Evolutionary conservation across 1,140 invertebrate species (phyloP).

Genomic region (Nasonia longicornis): DNA sequence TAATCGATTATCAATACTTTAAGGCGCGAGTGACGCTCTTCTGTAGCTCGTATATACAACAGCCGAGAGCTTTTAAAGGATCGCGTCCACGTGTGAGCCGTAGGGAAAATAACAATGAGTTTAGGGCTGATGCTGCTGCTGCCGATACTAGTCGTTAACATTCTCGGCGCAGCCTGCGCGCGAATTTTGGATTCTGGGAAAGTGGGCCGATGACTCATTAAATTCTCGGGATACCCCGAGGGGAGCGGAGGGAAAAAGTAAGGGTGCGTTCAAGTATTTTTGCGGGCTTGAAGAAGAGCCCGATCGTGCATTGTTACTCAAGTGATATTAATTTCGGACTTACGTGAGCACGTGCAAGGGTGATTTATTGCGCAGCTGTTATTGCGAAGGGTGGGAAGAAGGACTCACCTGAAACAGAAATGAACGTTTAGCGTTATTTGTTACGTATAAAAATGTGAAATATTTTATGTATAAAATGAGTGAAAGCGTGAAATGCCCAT

Average conservation of each 20-base stretch:
- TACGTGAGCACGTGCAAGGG: background rate
- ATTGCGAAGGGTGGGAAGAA: background rate
- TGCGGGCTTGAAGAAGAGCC: background rate
- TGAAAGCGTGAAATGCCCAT: too few relatives aligned
- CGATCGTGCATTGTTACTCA: background rate
- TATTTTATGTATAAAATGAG: background rate
- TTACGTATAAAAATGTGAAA: background rate
- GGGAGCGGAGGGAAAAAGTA: background rate
- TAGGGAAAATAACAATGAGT: conserved; percentile 7
- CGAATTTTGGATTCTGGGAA: conserved; percentile 7
- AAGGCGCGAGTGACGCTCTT: background rate
- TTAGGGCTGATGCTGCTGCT: background rate
- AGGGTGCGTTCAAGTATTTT: background rate
- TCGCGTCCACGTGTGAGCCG: background rate
- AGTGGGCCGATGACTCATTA: conserved; percentile 12
- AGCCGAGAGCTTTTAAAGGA: conserved; percentile 3
- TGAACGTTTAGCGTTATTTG: background rate
- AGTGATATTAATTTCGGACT: background rate
- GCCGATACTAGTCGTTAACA: background rate
- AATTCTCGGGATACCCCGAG: background rate
- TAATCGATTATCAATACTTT: conserved; percentile 44
- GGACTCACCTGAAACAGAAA: conserved; percentile 27
- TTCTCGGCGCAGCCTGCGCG: background rate
- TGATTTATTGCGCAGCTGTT: background rate
- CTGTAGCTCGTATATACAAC: too few relatives aligned